A percentile compares a stretch with the other conserved stretches of the same genome.
These are phyloP conservation scores for Zaprionus ornatus DNA, from an alignment of 1,140 invertebrate species.

Conservation along the genomic window DNA sequence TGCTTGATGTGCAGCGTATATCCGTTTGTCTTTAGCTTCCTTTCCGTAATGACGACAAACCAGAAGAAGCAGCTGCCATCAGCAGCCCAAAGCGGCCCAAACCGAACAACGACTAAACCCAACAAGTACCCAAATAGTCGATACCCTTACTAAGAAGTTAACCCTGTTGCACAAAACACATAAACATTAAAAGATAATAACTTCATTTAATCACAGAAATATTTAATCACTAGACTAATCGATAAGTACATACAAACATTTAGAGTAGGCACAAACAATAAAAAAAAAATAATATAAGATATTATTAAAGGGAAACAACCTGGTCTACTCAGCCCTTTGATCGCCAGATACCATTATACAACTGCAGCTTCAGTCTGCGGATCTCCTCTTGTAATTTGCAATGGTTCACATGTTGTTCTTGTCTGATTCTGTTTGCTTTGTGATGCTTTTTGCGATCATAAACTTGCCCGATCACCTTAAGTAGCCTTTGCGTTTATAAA, in stretches of 20 bases:
- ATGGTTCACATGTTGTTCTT: conserved; percentile 80
- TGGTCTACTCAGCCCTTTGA: conserved; percentile 46
- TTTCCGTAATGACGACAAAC: conserved; percentile 77
- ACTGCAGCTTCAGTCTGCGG: conserved; percentile 23
- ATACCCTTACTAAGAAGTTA: conserved; percentile 26
- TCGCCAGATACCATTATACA: conserved; percentile 57
- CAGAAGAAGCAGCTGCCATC: conserved; percentile 75
- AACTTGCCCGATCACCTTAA: conserved; percentile 59
- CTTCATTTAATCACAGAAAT: neutral
- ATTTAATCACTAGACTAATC: neutral
- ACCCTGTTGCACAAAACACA: neutral
- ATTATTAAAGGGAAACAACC: conserved; percentile 4
- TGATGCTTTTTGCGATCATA: conserved; percentile 66
- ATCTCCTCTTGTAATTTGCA: conserved; percentile 72
- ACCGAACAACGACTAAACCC: conserved; percentile 11
- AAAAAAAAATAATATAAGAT: neutral
- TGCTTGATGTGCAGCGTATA: conserved; percentile 78
- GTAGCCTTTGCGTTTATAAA: conserved; percentile 59
- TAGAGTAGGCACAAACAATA: neutral
- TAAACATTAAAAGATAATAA: no score
- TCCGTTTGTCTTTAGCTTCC: conserved; percentile 81
- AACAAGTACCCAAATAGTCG: conserved; percentile 11
- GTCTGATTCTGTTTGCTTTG: conserved; percentile 78
- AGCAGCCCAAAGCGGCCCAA: conserved; percentile 21
- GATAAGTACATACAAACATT: no score